Conservation (phyloP, 2,888 invertebrate genomes). For the Cosmopolites sordidus region DNA sequence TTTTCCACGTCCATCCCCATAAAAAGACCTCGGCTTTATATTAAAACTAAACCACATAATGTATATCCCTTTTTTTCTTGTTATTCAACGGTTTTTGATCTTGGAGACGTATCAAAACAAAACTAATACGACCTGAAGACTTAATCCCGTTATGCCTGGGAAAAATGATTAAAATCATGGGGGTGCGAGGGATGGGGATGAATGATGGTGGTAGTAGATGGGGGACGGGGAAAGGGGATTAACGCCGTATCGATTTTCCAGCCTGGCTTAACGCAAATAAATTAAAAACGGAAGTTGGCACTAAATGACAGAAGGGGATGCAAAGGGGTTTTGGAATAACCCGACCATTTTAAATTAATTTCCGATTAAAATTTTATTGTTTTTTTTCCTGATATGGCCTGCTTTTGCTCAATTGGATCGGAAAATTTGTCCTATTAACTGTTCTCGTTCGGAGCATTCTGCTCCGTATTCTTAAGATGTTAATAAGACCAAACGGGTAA, state of each 20-base stretch:
- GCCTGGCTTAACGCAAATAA: constrained; percentile 12
- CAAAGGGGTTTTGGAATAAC: constrained; percentile 8
- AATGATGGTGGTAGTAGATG: not conserved
- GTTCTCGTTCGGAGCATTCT: too few relatives aligned
- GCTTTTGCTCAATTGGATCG: too few relatives aligned
- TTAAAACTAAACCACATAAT: not conserved
- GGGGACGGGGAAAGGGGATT: constrained; percentile 1
- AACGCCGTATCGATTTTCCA: constrained; percentile 10
- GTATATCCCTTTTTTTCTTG: not conserved
- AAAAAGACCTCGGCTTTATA: not conserved
- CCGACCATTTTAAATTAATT: constrained; percentile 17
- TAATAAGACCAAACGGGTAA: too few relatives aligned
- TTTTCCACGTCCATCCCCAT: not conserved
- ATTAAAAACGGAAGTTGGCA: constrained; percentile 18
- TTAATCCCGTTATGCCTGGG: constrained; percentile 14
- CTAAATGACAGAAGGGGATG: constrained; percentile 15
- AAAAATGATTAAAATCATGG: constrained; percentile 18
- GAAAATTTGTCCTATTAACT: too few relatives aligned
- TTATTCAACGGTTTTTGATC: constrained; percentile 9
- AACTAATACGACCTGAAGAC: constrained; percentile 15
- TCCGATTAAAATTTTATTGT: constrained; percentile 20
- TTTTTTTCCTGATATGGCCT: too few relatives aligned
- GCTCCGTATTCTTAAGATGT: too few relatives aligned
- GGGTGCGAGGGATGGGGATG: not conserved
- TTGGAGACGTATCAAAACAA: constrained; percentile 6